Evolutionary conservation across 1,140 invertebrate genomes (phyloP), one percentile per base, ranked within the genome.

Genomic region (Micrasema longulum): DNA sequence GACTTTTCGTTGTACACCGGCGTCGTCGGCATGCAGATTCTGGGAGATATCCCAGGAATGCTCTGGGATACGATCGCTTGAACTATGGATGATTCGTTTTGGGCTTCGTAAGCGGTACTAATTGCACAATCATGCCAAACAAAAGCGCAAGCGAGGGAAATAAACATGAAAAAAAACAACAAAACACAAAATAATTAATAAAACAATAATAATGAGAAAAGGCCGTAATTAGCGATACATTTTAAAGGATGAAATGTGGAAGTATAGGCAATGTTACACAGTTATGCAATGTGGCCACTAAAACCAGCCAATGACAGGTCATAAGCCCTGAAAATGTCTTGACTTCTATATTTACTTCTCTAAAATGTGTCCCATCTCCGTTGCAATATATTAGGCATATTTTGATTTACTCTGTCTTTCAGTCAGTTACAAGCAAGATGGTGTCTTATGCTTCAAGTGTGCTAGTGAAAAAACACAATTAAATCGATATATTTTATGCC

Each of bases 21-120:
- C 66, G 82, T 83, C 69, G 83, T 83, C 57, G 84, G 80, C 69
- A 84, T 69, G 50, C 79, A 83, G 66, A 83, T 73, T 63, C 83
- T 79, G 41, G 83, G 83, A 38, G 82, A 84, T 23, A 85, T 79
- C 76, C 83, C 82, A 35, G 83, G 82, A 71, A 85, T 80, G 77
- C 83, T 82, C 82, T 85, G 83, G 18, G 84, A 85, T 79, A 85
- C 83, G 69, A 85, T 85, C 7, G 84, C 84, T 71, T 85, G 83
- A 50, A 83, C 83, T 75, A 85, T 85, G 26, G 84, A 85, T 52
- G 83, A 80, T 78, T 85, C 84, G 69, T 84, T 84, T 65, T 67
- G 71, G 76, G 83, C 67, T 78, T 60, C 31, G 26, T 65, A 64
- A 9, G 65, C 48, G 12, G 66, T 53, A 66, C 74, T 72, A 10